Conservation (phyloP, 2,888 invertebrate species). For the Netelia fuscicornis region DNA sequence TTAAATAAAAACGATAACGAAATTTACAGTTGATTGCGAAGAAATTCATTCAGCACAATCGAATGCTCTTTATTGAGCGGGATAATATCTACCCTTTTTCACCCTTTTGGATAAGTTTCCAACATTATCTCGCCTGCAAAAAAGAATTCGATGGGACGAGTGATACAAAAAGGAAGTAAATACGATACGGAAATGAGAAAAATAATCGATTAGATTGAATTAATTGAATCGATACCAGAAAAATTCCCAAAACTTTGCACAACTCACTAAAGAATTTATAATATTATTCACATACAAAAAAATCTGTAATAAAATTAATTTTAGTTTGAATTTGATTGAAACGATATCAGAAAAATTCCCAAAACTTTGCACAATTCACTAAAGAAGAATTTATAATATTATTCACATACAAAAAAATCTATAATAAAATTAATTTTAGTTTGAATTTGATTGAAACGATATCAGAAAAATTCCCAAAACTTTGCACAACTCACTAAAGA, state of each 20-base stretch:
- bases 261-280: neutral
- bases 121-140: neutral
- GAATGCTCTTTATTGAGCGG: slow-evolving; percentile 39
- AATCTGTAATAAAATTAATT: too few relatives aligned
- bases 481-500: neutral
- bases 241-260: neutral
- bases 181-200: neutral
- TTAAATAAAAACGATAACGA: neutral
- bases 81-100: slow-evolving; percentile 13
- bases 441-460: neutral
- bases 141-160: neutral
- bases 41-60: slow-evolving; percentile 47
- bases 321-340: neutral
- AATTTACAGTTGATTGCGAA: slow-evolving; percentile 3
- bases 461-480: neutral
- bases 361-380: neutral
- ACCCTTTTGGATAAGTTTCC: neutral
- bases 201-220: neutral
- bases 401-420: neutral
- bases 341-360: neutral
- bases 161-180: neutral
- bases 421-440: too few relatives aligned
- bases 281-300: neutral
- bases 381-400: neutral
- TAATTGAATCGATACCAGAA: neutral